Base-by-base conservation (phyloP, 2,888 invertebrate genomes). In the Cheilosia variabilis region DNA sequence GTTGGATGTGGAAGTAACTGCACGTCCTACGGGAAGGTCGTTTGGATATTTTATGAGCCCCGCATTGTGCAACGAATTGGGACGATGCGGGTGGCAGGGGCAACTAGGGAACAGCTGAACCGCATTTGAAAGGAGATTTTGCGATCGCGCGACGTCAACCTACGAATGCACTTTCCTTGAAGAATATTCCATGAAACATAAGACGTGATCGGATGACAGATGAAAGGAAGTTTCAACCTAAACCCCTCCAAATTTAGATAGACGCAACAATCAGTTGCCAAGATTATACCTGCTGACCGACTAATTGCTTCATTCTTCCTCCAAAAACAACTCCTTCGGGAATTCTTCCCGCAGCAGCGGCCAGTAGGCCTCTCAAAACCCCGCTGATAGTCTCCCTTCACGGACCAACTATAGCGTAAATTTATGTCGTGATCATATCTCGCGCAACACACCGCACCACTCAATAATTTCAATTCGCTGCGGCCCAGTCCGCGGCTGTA, bases 381-480 rank as follows among this genome's bases (percentile, higher is more conserved):
- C 22, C 10, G 27, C 37, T 71, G 62, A 62, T 68, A 52, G 47
- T 71, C 52, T 55, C 7, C 9, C 31, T 45, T 24, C 37, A 13
- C 31, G 19, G 50, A 58, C 65, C 13, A 50, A 19, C 19, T 50
- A 15, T 15, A 66, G 73, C 37, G 53, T 62, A 71, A 76, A 86
- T 81, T 80, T 72, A 86, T 77, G 81, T 76, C 86, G 81, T 66
- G 86, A 86, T 86, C 81, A 71, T 86, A 86, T 86, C 86, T 62
- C 86, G 60, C 80, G 63, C 55, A 58, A 66, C 76, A 68, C 72
- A 81, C 27, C 27, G 27, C 57, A 75, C 84, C 69, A 75, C 79
- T 80, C 80, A 80, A 84, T 75, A 84, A 80, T 80, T 84, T 71
- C 80, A 75, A 80, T 80, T 80, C 75, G 69, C 37, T 62, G 55